Conservation (phyloP, 2,113 vertebrate species). For the Mastomys coucha region DNA sequence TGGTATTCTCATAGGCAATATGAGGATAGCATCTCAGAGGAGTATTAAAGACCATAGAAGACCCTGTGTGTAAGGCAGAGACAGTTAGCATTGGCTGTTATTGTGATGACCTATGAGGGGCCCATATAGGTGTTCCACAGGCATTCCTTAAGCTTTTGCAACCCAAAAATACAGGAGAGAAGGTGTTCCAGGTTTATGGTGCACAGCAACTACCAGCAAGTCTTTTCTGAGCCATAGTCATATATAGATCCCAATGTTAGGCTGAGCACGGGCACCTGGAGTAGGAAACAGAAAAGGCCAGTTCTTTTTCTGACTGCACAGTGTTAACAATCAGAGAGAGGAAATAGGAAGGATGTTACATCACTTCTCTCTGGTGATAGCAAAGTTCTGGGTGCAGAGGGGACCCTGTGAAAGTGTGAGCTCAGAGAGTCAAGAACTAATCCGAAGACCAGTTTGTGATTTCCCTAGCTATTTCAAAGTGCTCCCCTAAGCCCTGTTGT, state of each 20-base stretch:
- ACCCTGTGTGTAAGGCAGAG: not conserved
- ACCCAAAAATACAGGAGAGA: not conserved
- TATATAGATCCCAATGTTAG: not conserved
- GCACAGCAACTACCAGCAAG: not conserved
- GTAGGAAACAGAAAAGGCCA: not conserved
- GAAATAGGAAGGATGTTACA: not conserved
- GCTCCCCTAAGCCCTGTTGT: not conserved
- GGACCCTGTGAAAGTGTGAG: not conserved
- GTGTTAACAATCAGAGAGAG: not conserved
- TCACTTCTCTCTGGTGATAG: not conserved
- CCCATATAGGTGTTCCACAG: not conserved
- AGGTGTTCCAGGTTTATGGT: not conserved
- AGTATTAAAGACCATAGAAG: not conserved
- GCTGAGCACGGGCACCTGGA: not conserved
- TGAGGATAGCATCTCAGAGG: not conserved
- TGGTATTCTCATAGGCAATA: not conserved
- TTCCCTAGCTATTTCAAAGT: not conserved
- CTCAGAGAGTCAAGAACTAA: not conserved
- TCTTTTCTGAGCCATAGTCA: not conserved
- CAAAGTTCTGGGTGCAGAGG: not conserved
- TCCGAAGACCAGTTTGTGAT: not conserved
- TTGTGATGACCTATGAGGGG: not conserved
- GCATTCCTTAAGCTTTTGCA: not conserved
- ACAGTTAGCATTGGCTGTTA: not conserved
- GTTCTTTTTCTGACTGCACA: not conserved